These are phyloP conservation scores for Psophia crepitans DNA, from an alignment of 2,113 vertebrate species.

Conservation along the genomic window DNA sequence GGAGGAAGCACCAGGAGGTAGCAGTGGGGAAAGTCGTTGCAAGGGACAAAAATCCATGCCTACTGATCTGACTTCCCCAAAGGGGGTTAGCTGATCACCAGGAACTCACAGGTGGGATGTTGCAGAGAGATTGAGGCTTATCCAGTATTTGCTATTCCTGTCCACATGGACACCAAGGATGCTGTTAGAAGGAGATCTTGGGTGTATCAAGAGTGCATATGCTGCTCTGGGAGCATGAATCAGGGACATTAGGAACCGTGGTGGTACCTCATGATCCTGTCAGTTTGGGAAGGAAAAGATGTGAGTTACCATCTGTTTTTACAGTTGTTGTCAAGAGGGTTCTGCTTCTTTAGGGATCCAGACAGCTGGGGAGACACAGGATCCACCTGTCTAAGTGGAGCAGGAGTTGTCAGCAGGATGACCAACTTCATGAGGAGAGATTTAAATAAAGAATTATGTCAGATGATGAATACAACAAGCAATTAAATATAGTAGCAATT, in stretches of 20 bases:
- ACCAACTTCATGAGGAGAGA: neutral
- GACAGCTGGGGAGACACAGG: neutral
- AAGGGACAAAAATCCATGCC: neutral
- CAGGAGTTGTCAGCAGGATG: neutral
- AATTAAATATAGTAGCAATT: neutral
- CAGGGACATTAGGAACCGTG: too few species aligned
- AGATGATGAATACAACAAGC: neutral
- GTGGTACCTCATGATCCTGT: neutral
- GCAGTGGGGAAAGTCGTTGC: neutral
- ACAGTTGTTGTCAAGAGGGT: neutral
- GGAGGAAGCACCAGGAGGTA: neutral
- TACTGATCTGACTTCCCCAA: neutral
- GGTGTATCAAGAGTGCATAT: neutral
- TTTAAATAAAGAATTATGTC: neutral
- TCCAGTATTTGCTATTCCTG: neutral
- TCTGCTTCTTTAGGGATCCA: neutral
- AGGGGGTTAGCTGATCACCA: neutral
- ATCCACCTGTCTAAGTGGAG: neutral
- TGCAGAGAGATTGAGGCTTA: neutral
- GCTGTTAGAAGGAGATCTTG: neutral
- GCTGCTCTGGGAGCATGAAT: neutral
- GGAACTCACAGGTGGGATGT: neutral
- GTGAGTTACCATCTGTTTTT: neutral
- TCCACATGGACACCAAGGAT: neutral
- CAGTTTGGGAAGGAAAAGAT: neutral